Conservation (phyloP, 2,797 vertebrate species). For the Dendrocincla fuliginosa region DNA sequence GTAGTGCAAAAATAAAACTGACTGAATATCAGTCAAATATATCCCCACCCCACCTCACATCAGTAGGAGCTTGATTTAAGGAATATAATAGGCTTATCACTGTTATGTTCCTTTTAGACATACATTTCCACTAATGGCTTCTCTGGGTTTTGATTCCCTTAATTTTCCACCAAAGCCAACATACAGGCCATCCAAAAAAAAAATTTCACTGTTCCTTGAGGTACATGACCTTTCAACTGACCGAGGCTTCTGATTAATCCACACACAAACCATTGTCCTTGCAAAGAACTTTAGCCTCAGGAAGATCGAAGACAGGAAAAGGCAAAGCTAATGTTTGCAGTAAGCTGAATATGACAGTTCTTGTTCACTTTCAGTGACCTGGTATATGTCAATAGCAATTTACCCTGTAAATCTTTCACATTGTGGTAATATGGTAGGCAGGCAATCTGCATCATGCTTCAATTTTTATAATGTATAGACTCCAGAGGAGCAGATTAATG, state of each 20-base stretch:
- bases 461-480: background rate
- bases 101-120: background rate
- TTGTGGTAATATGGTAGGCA: background rate
- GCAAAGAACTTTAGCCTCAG: conserved; percentile 14
- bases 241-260: background rate
- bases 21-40: background rate
- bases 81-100: background rate
- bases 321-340: background rate
- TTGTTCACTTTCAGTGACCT: background rate
- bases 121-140: background rate
- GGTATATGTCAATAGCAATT: background rate
- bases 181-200: background rate
- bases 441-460: background rate
- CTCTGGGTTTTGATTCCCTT: background rate
- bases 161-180: background rate
- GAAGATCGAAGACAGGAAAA: conserved; percentile 31
- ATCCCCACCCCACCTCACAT: background rate
- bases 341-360: background rate
- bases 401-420: background rate
- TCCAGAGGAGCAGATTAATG: background rate
- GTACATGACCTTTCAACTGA: conserved; percentile 30
- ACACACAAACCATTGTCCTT: background rate
- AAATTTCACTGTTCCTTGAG: background rate
- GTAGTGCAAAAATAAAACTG: background rate
- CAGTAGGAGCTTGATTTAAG: background rate